Base-by-base conservation (phyloP, 2,888 invertebrate genomes). In the Tetragonisca angustula region DNA sequence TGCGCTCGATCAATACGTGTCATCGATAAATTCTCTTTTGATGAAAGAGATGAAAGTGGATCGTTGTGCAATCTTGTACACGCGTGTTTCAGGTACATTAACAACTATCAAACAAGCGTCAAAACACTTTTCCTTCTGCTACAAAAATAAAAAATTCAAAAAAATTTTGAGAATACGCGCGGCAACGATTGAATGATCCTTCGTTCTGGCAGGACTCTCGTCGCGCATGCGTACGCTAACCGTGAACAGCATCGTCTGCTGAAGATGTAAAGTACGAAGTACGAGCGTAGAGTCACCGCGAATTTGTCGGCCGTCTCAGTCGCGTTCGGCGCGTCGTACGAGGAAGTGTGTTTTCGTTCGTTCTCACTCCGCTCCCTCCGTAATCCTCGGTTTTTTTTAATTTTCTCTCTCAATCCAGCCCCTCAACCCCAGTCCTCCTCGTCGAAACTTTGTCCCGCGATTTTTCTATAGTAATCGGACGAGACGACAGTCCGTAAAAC, bases 251-350 rank as follows among this genome's bases (percentile, higher is more conserved):
- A 32, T 62, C 71, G 62, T 52, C 64, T 24, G 54, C 72, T 43
- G 81, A 36, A 73, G 65, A 76, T 69, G 88, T 67, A 76, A 83
- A 43, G 43, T 43, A 43, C 43, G 15, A 59, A 59, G 79, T 77
- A 32, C 61, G 74, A 64, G 76, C 73, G 76, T 80, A 56, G 79
- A 81, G 76, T 82, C 74, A 71, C 77, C 70, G 82, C 32, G 82
- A 75, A 67, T 75, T 70, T 75, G 75, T 67, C 9, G n/a, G 76
- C 15, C 61, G 70, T 73, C 52, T 92, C 92, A 93, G 93, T 94
- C 92, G 93, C 92, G 92, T 91, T 90, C 89, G 92, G 92, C 92
- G 93, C 93, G 93, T 91, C 91, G 90, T 89, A 90, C 88, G 88
- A 92, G 87, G 77, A 90, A 90, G 91, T 91, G 79, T 82, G 85